Base-by-base conservation (phyloP, 2,888 invertebrate genomes). In the Mylabris sibirica region DNA sequence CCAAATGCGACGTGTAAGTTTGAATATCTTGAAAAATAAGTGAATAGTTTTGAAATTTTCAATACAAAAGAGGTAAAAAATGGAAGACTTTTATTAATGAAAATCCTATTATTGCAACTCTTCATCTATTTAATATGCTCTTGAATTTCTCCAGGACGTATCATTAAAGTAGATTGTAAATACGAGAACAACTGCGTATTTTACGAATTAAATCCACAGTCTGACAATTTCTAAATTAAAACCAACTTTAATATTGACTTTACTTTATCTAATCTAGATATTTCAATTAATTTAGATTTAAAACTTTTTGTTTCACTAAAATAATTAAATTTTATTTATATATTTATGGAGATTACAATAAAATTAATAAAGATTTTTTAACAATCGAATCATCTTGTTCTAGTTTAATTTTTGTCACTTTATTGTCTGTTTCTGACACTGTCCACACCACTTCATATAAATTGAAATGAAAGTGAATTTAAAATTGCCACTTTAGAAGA, bases 391-490 rank as follows among this genome's bases (percentile, higher is more conserved):
- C 20, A 20, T 12, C 38, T 62, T 24, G 38, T 62, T 62, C 12
- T 38, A 35, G n/a, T 63, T 20, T 17, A 12, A 9, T 63, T 24
- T 14, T 44, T 17, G 41, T 35, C n/a, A 60, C 14, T 20, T n/a
- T 30, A 12, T 8, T 26, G 12, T 60, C 34, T 60, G 20, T 20
- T 6, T 20, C 20, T 44, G 44, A 20, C 49, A 49, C 9, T 20
- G 6, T 2, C 49, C 49, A 30, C 30, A 30, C 30, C 30, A 20
- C 20, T 49, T 20, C 20, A 49, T 20, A 2, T 20, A 49, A 49
- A 49, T 60, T 35, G 6, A 35, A 38, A 60, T 35, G 60, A 60
- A 60, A 60, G 35, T 35, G 60, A 35, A 11, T 60, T 60, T n/a
- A 17, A 60, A 60, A 60, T 34, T 60, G n/a, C 60, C 60, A 49